Base-by-base conservation (phyloP, 2,113 vertebrate species). In the Callospermophilus lateralis region DNA sequence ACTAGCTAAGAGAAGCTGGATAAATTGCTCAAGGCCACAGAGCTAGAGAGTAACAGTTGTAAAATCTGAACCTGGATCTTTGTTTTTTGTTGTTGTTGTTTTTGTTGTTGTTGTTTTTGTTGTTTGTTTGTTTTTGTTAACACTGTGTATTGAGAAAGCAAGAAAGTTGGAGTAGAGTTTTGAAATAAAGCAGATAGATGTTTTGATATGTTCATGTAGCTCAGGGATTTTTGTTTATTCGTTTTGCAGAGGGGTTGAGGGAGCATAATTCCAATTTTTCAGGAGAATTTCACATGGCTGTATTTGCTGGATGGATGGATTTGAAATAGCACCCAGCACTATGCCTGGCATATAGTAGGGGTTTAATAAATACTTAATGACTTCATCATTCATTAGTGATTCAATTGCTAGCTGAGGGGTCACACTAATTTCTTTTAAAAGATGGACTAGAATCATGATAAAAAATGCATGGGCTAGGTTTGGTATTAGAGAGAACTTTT, bases 351-450 rank as follows among this genome's bases (percentile, higher is more conserved):
- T 51, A 79, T 24, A 93, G 19, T 45, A 12, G 77, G 26, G 19
- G 39, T 32, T 76, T 84, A 89, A 95, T 96, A 84, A 93, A 86
- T 86, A 94, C 68, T 80, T 83, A 85, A 68, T 55, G 22, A 67
- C 16, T 28, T 39, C 61, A 42, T 63, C 37, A 95, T 90, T 85
- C 72, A 51, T 93, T 96, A 96, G 72, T 91, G 86, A 95, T 93
- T 95, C 51, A 48, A 22, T 95, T 92, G 68, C 55, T 94, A 37
- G 39, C 32, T 90, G 42, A 95, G 30, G 10, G 20, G 28, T 95
- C 63, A 63, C 53, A 39, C 7, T 48, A 24, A 32, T 48, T 55
- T 84, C 53, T 88, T 93, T 80, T 65, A 24, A 34, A 92, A 95
- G 19, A 6, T 30, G 39, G 67, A 10, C n/a, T 55, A 39, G n/a